phyloP scores from a whole-genome alignment of 2,888 invertebrate species.

The Chloroclysta siterata region DNA sequence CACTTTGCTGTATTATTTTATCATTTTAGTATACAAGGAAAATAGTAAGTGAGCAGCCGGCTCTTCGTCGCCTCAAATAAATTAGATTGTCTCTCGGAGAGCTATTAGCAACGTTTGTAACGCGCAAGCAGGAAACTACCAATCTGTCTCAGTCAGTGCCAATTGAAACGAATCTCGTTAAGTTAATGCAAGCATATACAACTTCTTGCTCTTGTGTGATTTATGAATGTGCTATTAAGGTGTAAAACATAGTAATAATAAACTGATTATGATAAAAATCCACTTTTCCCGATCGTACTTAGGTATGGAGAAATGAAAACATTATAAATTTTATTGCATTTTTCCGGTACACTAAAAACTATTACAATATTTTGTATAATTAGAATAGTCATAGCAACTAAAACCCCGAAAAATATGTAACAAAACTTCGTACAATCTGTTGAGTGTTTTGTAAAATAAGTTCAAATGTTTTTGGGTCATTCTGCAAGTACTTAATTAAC shows the following conservation, averaged over 20 bases:
- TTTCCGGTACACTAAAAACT: too few relatives aligned
- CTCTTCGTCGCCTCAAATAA: slow-evolving; percentile 60
- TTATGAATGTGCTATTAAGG: background rate
- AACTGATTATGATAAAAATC: background rate
- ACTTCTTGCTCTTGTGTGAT: slow-evolving; percentile 6
- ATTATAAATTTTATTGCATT: too few relatives aligned
- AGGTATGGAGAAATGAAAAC: too few relatives aligned
- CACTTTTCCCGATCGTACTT: too few relatives aligned
- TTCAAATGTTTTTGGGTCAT: too few relatives aligned
- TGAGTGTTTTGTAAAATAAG: too few relatives aligned
- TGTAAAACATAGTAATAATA: background rate
- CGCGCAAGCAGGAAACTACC: slow-evolving; percentile 72
- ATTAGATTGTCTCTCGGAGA: slow-evolving; percentile 66
- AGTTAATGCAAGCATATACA: slow-evolving; percentile 39
- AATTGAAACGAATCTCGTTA: slow-evolving; percentile 63
- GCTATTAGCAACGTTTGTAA: slow-evolving; percentile 70
- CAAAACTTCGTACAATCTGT: too few relatives aligned
- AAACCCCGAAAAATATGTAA: too few relatives aligned
- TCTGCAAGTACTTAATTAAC: too few relatives aligned
- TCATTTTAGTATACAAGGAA: slow-evolving; percentile 33
- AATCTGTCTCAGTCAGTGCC: slow-evolving; percentile 68
- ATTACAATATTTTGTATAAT: too few relatives aligned
- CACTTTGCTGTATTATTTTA: slow-evolving; percentile 1
- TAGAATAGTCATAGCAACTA: too few relatives aligned
- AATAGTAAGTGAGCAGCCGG: slow-evolving; percentile 45